phyloP scores from a whole-genome alignment of 2,113 vertebrate genomes.

The Seriola quinqueradiata region DNA sequence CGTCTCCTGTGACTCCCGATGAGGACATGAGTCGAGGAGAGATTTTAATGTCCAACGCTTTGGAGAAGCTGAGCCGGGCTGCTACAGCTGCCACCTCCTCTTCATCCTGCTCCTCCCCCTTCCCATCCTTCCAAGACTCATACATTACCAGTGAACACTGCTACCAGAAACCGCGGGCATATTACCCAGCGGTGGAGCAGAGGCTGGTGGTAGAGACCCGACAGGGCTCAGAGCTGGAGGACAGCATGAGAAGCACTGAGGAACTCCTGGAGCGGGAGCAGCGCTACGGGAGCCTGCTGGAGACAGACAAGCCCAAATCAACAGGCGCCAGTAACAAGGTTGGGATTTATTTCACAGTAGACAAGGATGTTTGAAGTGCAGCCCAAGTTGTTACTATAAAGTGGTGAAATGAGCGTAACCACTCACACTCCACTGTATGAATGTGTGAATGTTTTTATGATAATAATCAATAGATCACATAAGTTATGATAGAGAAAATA shows the following conservation, averaged over 20 bases:
- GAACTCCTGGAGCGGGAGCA: slow-evolving; percentile 86
- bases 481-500: too few relatives aligned
- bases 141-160: slow-evolving; percentile 98
- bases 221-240: slow-evolving; percentile 88
- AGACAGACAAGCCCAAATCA: slow-evolving; percentile 86
- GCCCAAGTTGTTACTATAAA: background rate
- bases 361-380: background rate
- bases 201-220: slow-evolving; percentile 94
- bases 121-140: slow-evolving; percentile 90
- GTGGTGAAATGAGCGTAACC: background rate
- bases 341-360: background rate
- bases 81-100: slow-evolving; percentile 69
- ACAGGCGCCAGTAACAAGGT: slow-evolving; percentile 87
- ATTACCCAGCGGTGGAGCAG: slow-evolving; percentile 95
- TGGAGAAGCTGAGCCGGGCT: slow-evolving; percentile 87
- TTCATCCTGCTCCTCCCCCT: slow-evolving; percentile 70
- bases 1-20: slow-evolving; percentile 69
- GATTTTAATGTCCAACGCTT: slow-evolving; percentile 72
- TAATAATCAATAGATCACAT: too few relatives aligned
- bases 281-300: slow-evolving; percentile 88
- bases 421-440: background rate
- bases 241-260: slow-evolving; percentile 89
- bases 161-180: slow-evolving; percentile 96
- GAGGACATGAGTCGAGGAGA: slow-evolving; percentile 77
- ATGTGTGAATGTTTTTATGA: too few relatives aligned